Base-by-base conservation (phyloP, 2,113 vertebrate species). In the Vulpes ferrilata region DNA sequence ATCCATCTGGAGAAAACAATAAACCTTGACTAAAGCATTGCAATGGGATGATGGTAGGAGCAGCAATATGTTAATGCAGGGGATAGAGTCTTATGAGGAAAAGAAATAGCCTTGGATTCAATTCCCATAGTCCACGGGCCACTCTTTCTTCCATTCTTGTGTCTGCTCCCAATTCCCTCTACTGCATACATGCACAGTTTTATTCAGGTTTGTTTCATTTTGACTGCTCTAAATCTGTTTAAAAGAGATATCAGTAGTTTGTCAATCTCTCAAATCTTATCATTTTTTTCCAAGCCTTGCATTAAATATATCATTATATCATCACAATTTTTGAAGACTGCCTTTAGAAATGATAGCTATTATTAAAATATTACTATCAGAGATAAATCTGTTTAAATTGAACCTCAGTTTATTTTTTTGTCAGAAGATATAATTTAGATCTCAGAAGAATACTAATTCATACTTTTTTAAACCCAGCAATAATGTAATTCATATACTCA, bases 381-480 rank as follows among this genome's bases (percentile, higher is more conserved):
- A 22, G 17, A 57, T 80, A 95, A 91, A 83, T 82, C 38, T 96
- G 13, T 87, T 86, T 96, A 90, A 92, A 82, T 86, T n/a, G n/a
- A 87, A 0, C 59, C 30, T 96, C 17, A 65, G 9, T 84, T 86
- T 78, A 74, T 62, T 88, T 92, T 82, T 82, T 83, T 74, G 12
- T 74, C 35, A 55, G 5, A 10, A 43, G 65, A 17, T 23, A 64
- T 69, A 62, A 60, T 74, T 88, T 94, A 69, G 8, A 85, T 51
- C 20, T 57, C 43, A 84, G 43, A 89, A 82, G 6, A 7, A 64
- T 23, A 65, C 15, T 59, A 48, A 59, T 92, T 23, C 30, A 11
- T n/a, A 22, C n/a, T 78, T 88, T 53, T 38, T 92, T 48, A 73
- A 93, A 43, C 43, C 11, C 48, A 93, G 11, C 48, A 55, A 59